A percentile compares a stretch with the other conserved stretches of the same genome.
These are phyloP conservation scores for Pao palembangensis DNA, from an alignment of 2,113 vertebrate species.

Conservation along the genomic window DNA sequence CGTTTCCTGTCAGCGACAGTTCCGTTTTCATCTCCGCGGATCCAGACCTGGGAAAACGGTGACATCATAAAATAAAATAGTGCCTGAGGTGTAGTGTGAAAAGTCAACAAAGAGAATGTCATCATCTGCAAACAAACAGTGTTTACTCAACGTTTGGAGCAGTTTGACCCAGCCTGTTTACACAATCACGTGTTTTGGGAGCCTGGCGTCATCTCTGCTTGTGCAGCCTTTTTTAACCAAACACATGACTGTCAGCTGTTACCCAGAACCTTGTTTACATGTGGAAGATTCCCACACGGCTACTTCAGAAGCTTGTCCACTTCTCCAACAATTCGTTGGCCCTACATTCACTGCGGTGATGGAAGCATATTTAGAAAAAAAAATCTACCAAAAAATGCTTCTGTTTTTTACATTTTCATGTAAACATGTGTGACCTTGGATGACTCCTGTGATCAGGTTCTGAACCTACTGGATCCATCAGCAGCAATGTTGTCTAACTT, in stretches of 20 bases:
- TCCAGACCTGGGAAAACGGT: neutral
- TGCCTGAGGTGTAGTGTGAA: neutral
- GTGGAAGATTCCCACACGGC: no score
- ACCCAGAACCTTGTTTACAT: no score
- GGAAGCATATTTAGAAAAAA: no score
- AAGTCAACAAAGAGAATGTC: neutral
- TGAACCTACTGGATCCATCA: neutral
- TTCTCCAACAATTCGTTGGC: no score
- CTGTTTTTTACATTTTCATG: neutral
- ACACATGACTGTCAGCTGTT: neutral
- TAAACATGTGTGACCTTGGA: neutral
- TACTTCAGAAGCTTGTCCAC: no score
- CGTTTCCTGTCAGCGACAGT: neutral
- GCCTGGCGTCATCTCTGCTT: neutral
- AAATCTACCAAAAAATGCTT: no score
- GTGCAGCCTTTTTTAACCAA: neutral
- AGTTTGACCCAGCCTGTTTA: neutral
- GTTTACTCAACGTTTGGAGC: neutral
- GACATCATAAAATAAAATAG: neutral
- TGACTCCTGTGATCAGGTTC: neutral
- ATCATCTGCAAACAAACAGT: neutral
- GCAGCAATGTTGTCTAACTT: neutral
- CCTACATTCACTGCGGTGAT: no score
- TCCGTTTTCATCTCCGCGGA: neutral
- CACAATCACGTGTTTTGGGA: neutral